Conservation (phyloP, 92 coral and sea anemone genomes). For the Nematostella vectensis region DNA sequence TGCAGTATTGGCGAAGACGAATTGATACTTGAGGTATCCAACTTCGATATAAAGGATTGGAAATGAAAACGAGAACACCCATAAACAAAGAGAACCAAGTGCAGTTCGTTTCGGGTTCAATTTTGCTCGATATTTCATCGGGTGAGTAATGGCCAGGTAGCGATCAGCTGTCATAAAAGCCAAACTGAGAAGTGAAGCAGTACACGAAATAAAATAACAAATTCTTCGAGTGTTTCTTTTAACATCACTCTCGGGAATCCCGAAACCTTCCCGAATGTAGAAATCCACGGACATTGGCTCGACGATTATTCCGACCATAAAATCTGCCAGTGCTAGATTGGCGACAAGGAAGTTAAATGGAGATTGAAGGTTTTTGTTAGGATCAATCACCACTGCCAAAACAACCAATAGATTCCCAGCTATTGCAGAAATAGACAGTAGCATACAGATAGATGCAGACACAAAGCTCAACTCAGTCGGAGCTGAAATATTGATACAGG, state of each 20-base stretch:
- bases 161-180: constrained; percentile 80
- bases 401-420: constrained; percentile 51
- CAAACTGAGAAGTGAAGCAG: constrained; percentile 75
- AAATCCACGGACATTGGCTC: constrained; percentile 60
- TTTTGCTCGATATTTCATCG: constrained; percentile 56
- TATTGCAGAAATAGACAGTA: constrained; percentile 41
- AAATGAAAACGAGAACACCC: constrained; percentile 62
- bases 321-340: constrained; percentile 63
- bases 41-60: constrained; percentile 70
- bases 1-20: constrained; percentile 81
- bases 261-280: constrained; percentile 52
- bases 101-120: constrained; percentile 42
- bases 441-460: constrained; percentile 42
- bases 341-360: constrained; percentile 75
- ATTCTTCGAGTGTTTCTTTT: constrained; percentile 52
- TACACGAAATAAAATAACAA: constrained; percentile 56
- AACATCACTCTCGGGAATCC: constrained; percentile 3
- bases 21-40: constrained; percentile 72
- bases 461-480: constrained; percentile 56
- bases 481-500: constrained; percentile 51
- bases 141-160: constrained; percentile 63
- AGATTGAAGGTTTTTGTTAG: constrained; percentile 62
- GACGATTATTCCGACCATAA: constrained; percentile 64
- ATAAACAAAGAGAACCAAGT: constrained; percentile 41
- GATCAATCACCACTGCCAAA: constrained; percentile 63